Base-by-base conservation (phyloP, 2,888 invertebrate species). In the Horisme vitalbata region DNA sequence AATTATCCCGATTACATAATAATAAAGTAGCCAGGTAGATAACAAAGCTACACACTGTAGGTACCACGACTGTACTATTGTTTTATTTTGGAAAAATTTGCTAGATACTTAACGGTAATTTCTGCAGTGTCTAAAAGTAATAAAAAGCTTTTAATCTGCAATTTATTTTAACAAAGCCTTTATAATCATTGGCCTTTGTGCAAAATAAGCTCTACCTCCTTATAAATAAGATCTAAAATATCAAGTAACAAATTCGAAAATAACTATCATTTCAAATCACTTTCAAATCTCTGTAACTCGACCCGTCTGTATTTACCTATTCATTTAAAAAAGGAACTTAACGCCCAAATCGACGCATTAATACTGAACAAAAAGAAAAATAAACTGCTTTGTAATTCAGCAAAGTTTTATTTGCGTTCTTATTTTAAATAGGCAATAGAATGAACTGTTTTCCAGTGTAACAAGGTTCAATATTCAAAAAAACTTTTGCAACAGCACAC, bases 331-430 rank as follows among this genome's bases (percentile, higher is more conserved):
- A 85, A 79, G 80, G 83, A 87, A 86, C 82, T 85, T 82, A 83
- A 88, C 88, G 86, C 88, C 88, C 87, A 88, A 86, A 88, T 88
- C 86, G 86, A 78, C 79, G 79, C 80, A 71, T 79, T 86, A 86
- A 87, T 83, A 79, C 71, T 63, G 67, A 54, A 88, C 88, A 88
- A 87, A 86, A 78, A 78, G 79, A 80, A 83, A 85, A 86, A 87
- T 89, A 89, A 88, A 87, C 87, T 84, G 83, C 85, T 87, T 88
- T 87, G 83, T 86, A 80, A 80, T 76, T 71, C 67, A 45, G 68
- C 80, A 71, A 74, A 65, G 4, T 33, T 67, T 59, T 39, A 5
- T 13, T 50, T 44, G 28, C 11, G 24, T 26, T 20, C 4, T 14
- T 0, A 12, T 37, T 10, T 27, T 32, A 20, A 7, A n/a, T 4